Percentiles rank a stretch among this genome's conserved stretches.
These are phyloP conservation scores for Bombus sibiricus DNA, from an alignment of 1,140 invertebrate species.

Conservation along the genomic window DNA sequence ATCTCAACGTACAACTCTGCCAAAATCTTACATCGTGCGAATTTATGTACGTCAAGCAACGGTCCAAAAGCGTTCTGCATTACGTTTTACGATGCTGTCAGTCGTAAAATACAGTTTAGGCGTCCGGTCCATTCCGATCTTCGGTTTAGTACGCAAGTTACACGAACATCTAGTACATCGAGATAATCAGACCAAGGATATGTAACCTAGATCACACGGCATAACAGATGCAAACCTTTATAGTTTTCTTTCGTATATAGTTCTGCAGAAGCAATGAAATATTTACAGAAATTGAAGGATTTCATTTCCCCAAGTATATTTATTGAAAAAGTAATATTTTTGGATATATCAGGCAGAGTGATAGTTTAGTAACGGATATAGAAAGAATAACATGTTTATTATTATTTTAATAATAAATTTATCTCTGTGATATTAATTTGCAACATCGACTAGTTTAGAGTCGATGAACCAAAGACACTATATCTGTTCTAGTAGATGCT, in stretches of 20 bases:
- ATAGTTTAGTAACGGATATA: no score
- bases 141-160: conserved; percentile 40
- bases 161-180: conserved; percentile 35
- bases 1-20: conserved; percentile 1
- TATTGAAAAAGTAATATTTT: no score
- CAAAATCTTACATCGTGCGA: conserved; percentile 58
- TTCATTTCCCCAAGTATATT: no score
- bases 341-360: no score
- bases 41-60: conserved; percentile 54
- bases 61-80: conserved; percentile 59
- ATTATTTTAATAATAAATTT: no score
- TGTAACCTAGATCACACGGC: no score
- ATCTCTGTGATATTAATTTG: neutral
- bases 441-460: neutral
- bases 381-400: no score
- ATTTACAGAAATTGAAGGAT: no score
- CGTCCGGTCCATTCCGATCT: conserved; percentile 52
- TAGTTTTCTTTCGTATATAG: no score
- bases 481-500: neutral
- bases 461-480: neutral
- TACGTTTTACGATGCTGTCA: conserved; percentile 58
- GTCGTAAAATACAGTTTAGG: conserved; percentile 65
- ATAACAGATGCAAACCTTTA: no score
- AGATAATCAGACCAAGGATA: conserved; percentile 28
- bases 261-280: no score